phyloP scores from a whole-genome alignment of 2,797 vertebrate species.

The Emydoidea blandingii region DNA sequence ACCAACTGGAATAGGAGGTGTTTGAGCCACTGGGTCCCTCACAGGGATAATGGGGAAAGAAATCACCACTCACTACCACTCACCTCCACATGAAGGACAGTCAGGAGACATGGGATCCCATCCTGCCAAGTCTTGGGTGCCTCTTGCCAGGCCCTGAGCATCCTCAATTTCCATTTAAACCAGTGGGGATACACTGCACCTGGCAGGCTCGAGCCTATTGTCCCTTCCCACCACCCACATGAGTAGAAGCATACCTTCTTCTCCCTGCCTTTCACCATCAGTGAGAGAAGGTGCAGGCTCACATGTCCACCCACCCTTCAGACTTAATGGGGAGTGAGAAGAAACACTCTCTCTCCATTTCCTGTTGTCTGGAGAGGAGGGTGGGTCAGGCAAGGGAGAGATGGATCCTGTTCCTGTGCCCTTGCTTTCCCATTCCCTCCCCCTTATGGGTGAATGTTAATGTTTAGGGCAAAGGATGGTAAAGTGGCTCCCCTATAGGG shows the following conservation, averaged over 20 bases:
- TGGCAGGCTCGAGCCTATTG: neutral
- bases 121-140: neutral
- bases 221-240: neutral
- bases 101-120: accelerated
- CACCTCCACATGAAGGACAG: no score
- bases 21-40: neutral
- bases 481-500: neutral
- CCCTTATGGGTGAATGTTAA: neutral
- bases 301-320: neutral
- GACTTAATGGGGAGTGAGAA: neutral
- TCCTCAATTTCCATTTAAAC: neutral
- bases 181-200: neutral
- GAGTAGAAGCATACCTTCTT: neutral
- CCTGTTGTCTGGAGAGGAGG: neutral
- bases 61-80: accelerated
- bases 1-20: neutral
- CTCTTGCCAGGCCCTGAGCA: neutral
- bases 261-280: neutral
- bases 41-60: neutral
- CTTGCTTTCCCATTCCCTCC: neutral
- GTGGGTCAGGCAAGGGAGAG: neutral
- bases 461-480: neutral
- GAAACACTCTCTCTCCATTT: neutral
- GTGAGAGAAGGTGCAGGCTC: neutral
- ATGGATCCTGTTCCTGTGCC: neutral